Conservation (phyloP, 1,140 invertebrate genomes). For the Bombus waltoni region DNA sequence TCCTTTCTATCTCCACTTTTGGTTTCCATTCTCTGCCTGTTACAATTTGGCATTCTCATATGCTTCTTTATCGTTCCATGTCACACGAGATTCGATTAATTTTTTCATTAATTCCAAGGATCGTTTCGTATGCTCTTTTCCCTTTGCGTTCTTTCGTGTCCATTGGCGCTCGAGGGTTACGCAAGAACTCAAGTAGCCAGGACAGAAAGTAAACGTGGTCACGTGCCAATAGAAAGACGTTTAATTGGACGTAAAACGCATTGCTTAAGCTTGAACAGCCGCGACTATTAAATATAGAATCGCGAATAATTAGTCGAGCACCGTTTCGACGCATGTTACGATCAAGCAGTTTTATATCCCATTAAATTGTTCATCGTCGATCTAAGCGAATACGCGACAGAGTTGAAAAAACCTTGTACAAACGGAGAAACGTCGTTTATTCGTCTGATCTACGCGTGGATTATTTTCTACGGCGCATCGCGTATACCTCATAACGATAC, state of each 20-base stretch:
- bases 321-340: neutral
- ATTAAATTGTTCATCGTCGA: neutral
- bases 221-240: neutral
- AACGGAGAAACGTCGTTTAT: neutral
- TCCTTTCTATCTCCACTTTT: neutral
- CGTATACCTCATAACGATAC: neutral
- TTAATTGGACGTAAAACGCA: neutral
- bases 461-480: neutral
- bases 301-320: neutral
- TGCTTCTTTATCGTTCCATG: no score
- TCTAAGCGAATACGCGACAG: no score
- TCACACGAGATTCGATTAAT: neutral
- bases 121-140: neutral
- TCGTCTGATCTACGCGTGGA: neutral
- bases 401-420: neutral
- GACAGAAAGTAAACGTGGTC: neutral
- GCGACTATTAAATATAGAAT: slow-evolving; percentile 3
- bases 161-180: neutral
- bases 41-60: neutral
- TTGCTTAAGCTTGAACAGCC: neutral
- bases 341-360: neutral
- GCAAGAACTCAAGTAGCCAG: neutral
- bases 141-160: neutral
- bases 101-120: neutral
- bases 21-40: neutral